Conservation (phyloP, 2,797 vertebrate genomes). For the Aeoliscus strigatus region DNA sequence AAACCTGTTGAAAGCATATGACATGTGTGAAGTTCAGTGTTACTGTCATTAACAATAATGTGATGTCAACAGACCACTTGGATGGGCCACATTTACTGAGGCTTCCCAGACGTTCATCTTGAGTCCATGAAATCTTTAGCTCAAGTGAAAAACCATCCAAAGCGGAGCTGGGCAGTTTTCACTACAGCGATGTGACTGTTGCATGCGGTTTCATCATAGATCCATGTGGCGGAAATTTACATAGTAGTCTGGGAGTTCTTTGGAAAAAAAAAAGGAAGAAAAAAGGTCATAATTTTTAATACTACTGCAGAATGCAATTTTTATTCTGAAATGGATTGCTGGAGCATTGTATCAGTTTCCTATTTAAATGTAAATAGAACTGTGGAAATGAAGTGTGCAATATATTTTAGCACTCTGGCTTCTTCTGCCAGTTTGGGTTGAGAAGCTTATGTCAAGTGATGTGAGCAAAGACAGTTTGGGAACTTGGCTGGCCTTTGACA, state of each 20-base stretch:
- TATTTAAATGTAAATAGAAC: slow-evolving; percentile 41
- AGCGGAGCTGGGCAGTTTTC: slow-evolving; percentile 14
- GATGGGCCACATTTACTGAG: not conserved
- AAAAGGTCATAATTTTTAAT: slow-evolving; percentile 15
- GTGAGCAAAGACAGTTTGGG: slow-evolving; percentile 28
- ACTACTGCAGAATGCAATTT: slow-evolving; percentile 17
- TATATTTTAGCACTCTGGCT: slow-evolving; percentile 5
- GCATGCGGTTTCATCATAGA: slow-evolving; percentile 53
- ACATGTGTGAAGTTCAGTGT: slow-evolving; percentile 10
- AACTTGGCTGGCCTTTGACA: slow-evolving; percentile 16
- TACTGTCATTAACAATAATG: slow-evolving; percentile 3
- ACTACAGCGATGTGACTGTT: slow-evolving; percentile 19
- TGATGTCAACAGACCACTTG: not conserved
- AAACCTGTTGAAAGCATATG: slow-evolving; percentile 39
- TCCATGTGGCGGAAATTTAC: slow-evolving; percentile 18
- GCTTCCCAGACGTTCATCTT: slow-evolving; percentile 13
- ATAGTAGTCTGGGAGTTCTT: slow-evolving; percentile 13
- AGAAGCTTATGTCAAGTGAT: slow-evolving; percentile 38
- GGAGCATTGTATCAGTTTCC: slow-evolving; percentile 10
- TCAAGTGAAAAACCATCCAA: slow-evolving; percentile 13
- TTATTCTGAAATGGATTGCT: slow-evolving; percentile 10
- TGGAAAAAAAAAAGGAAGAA: slow-evolving; percentile 6
- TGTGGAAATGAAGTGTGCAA: slow-evolving; percentile 6
- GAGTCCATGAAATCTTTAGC: slow-evolving; percentile 21
- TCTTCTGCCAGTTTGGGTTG: slow-evolving; percentile 18